Evolutionary conservation across 2,888 invertebrate species (phyloP), one percentile per base, ranked within the genome.

Genomic region (Latheticus oryzae): DNA sequence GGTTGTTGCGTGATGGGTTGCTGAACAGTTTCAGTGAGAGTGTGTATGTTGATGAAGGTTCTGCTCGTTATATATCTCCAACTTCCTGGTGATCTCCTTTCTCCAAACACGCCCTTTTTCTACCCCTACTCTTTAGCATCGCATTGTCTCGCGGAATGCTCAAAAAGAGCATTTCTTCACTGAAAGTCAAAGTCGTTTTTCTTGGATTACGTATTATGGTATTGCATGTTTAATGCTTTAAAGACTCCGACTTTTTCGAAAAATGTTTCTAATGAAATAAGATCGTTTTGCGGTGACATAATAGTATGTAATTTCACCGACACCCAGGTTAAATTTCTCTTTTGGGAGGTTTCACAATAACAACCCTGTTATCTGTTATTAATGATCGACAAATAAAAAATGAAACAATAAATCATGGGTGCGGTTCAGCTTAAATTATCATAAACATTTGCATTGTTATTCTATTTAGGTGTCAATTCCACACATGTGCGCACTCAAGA

Each of bases 71-170:
- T 76, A 76, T 76, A 76, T 70, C 68, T 58, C 43, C 62, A 58
- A 70, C 68, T 71, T 73, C 72, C 70, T 69, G 66, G 68, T 72
- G 73, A 71, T 72, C 74, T 73, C 75, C 76, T 76, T 76, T 76
- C 76, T 76, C 75, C 52, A 57, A 53, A 62, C 62, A 65, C 65
- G 57, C 63, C 64, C 61, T 62, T 58, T n/a, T 57, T 59, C 50
- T 28, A 52, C 42, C 56, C 56, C 56, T 47, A 21, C 45, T 53
- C 43, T 15, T 32, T 9, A 17, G 16, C 38, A 35, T 42, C 50
- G 15, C 15, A 51, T 51, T 51, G 51, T 51, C 35, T 21, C 38
- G 11, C 28, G 11, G 23, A 19, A 21, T n/a, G 15, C 21, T 17
- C 9, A 12, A 32, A 47, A 47, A 47, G 35, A 33, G 35, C 21